phyloP scores from a whole-genome alignment of 2,113 vertebrate genomes.

The Coreoperca whiteheadi region DNA sequence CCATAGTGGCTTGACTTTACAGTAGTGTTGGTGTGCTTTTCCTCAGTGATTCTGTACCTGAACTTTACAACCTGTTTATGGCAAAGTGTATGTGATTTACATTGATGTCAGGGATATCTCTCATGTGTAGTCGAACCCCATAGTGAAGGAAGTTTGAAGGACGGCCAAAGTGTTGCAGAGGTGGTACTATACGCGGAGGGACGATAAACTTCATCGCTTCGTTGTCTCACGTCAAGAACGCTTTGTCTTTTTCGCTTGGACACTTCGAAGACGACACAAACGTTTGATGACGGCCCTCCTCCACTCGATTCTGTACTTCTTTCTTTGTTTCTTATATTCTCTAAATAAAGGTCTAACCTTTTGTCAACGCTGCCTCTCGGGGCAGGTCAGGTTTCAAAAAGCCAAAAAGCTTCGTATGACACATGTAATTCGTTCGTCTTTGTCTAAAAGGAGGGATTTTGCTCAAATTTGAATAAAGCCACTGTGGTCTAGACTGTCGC shows the following conservation, averaged over 20 bases:
- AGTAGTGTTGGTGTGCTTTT: constrained; percentile 80
- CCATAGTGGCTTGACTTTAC: constrained; percentile 79
- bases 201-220: constrained; percentile 33
- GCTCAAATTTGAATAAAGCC: constrained; percentile 69
- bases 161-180: constrained; percentile 57
- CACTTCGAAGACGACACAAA: constrained; percentile 16
- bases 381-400: constrained; percentile 71
- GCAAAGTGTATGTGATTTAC: constrained; percentile 81
- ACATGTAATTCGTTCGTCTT: constrained; percentile 63
- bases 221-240: constrained; percentile 22
- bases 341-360: constrained; percentile 55
- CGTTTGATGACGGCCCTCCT: constrained; percentile 57
- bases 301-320: constrained; percentile 13
- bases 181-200: constrained; percentile 48
- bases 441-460: constrained; percentile 70
- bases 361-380: constrained; percentile 56
- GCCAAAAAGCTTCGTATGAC: constrained; percentile 69
- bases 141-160: constrained; percentile 65
- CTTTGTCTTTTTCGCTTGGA: constrained; percentile 35
- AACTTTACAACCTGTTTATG: constrained; percentile 73
- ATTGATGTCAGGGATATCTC: constrained; percentile 83
- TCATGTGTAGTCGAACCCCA: constrained; percentile 71
- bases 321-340: constrained; percentile 24
- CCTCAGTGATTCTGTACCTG: constrained; percentile 81
- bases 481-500: constrained; percentile 77